These are phyloP conservation scores for Antitype chi DNA, from an alignment of 2,888 invertebrate species.

Conservation along the genomic window DNA sequence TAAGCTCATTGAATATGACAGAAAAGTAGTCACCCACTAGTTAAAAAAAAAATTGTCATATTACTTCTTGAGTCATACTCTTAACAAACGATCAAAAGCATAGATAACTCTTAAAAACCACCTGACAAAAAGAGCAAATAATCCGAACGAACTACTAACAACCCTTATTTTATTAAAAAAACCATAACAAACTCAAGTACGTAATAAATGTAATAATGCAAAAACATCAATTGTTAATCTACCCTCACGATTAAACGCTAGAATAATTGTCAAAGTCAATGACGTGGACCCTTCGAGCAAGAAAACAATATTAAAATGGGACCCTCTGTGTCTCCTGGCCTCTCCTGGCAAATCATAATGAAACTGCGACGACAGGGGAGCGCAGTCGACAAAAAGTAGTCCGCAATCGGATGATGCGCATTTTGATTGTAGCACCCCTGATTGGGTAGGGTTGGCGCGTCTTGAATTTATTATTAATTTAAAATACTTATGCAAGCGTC, in stretches of 20 bases:
- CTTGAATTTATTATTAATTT: not conserved
- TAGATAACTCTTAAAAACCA: not conserved
- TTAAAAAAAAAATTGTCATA: too few relatives aligned
- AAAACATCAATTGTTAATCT: slow-evolving; percentile 53
- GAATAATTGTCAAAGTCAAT: slow-evolving; percentile 69
- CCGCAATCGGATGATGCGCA: slow-evolving; percentile 86
- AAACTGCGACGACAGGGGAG: slow-evolving; percentile 55
- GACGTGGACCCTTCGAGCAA: slow-evolving; percentile 21
- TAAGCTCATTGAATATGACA: too few relatives aligned
- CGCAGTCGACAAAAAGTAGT: slow-evolving; percentile 68
- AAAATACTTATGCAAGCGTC: too few relatives aligned
- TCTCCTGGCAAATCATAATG: slow-evolving; percentile 57
- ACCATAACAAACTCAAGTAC: slow-evolving; percentile 43
- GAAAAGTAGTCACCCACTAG: too few relatives aligned
- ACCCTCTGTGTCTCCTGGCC: slow-evolving; percentile 25
- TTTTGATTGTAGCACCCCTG: slow-evolving; percentile 78
- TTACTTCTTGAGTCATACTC: not conserved
- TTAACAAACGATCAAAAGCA: not conserved
- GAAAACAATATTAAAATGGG: slow-evolving; percentile 67
- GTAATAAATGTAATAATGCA: slow-evolving; percentile 36
- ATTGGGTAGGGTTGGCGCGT: slow-evolving; percentile 70
- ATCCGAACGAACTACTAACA: not conserved
- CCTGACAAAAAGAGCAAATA: slow-evolving; percentile 8
- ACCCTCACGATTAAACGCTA: slow-evolving; percentile 51
- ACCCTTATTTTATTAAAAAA: slow-evolving; percentile 41